A percentile compares a stretch with the other conserved stretches of the same genome.
These are phyloP conservation scores for Agrotis puta DNA, from an alignment of 2,888 invertebrate species.

Conservation along the genomic window DNA sequence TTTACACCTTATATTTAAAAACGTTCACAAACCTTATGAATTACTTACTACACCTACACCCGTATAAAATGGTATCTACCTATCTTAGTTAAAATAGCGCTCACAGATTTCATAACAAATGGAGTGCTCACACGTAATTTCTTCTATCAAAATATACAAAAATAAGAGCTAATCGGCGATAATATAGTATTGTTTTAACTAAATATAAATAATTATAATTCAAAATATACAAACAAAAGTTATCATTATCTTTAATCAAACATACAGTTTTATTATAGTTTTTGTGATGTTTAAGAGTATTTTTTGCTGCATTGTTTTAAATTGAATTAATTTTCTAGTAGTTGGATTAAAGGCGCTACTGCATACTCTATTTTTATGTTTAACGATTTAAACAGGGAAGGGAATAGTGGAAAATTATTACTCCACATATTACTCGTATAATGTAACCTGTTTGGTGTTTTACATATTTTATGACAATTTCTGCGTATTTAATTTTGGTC, in stretches of 20 bases:
- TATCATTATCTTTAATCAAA: no score
- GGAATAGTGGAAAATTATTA: no score
- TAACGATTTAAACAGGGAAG: no score
- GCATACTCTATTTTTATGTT: not conserved
- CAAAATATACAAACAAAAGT: constrained; percentile 13
- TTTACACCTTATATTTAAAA: not conserved
- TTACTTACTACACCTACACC: not conserved
- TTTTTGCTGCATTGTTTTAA: no score
- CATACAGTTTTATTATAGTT: not conserved
- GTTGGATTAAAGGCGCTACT: no score
- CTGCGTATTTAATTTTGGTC: no score
- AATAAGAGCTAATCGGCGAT: not conserved
- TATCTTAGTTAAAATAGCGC: not conserved
- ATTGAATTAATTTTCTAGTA: no score
- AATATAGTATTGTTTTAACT: not conserved
- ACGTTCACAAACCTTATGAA: not conserved
- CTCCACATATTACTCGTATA: no score
- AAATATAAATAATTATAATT: not conserved
- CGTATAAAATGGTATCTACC: not conserved
- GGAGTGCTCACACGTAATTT: not conserved
- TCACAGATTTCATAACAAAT: constrained; percentile 20
- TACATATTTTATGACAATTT: no score
- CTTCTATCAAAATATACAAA: constrained; percentile 35
- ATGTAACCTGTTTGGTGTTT: no score
- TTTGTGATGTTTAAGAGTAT: not conserved